phyloP scores from a whole-genome alignment of 2,113 vertebrate genomes.

The Pantherophis guttatus region DNA sequence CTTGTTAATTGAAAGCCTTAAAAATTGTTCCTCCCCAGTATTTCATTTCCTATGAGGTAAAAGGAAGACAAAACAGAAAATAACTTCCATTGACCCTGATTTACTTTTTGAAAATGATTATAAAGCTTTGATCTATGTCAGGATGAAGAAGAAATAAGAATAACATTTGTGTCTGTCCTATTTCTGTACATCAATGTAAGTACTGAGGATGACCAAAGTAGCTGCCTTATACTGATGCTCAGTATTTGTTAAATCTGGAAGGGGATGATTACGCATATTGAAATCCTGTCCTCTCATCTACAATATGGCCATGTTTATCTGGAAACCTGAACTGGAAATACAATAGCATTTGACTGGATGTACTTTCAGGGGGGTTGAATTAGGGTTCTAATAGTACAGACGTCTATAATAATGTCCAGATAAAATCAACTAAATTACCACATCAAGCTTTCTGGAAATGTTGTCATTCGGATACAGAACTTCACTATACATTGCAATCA shows the following conservation, averaged over 20 bases:
- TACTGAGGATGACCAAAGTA: not conserved
- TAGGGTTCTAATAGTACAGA: not conserved
- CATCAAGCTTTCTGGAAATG: not conserved
- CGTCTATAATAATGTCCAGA: not conserved
- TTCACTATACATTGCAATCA: not conserved
- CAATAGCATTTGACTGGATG: not conserved
- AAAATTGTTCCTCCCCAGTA: not conserved
- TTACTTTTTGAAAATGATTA: not conserved
- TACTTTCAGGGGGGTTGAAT: not conserved
- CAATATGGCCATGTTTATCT: not conserved
- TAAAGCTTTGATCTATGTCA: not conserved
- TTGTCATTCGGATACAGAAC: not conserved
- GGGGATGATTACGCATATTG: not conserved
- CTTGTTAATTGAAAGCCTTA: not conserved
- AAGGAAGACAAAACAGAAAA: not conserved
- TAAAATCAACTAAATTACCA: not conserved
- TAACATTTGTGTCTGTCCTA: not conserved
- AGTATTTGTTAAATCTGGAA: not conserved
- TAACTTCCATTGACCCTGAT: not conserved
- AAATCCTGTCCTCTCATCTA: not conserved
- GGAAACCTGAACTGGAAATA: constrained; percentile 17
- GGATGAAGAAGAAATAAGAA: not conserved
- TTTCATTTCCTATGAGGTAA: not conserved
- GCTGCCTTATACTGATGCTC: not conserved
- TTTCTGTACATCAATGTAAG: not conserved